Percentiles rank a stretch among this genome's conserved stretches.
Conservation (phyloP, 2,888 invertebrate species). For the Epiperipatus broadwayi region DNA sequence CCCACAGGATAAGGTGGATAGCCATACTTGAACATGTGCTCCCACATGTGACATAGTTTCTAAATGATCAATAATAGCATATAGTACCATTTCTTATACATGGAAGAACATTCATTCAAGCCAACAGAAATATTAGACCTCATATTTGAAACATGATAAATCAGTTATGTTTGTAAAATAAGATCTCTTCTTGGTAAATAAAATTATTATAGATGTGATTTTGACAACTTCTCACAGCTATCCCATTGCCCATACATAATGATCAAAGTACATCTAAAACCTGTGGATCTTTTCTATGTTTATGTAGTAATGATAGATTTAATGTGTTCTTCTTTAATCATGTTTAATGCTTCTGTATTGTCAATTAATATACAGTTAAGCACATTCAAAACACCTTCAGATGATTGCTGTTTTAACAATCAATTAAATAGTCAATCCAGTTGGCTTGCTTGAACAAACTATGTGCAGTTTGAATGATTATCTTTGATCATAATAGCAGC, state of each 20-base stretch:
- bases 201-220: constrained; percentile 97
- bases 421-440: constrained; percentile 97
- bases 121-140: constrained; percentile 96
- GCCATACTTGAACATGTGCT: constrained; percentile 81
- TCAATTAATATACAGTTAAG: constrained; percentile 97
- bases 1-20: constrained; percentile 88
- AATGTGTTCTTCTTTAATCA: constrained; percentile 98
- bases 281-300: constrained; percentile 95
- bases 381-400: constrained; percentile 96
- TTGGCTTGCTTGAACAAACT: constrained; percentile 94
- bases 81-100: constrained; percentile 99
- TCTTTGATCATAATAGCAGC: constrained; percentile 95
- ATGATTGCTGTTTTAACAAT: constrained; percentile 88
- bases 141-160: constrained; percentile 82
- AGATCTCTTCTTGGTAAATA: constrained; percentile 87
- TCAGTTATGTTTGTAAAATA: constrained; percentile 79
- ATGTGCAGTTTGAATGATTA: constrained; percentile 98
- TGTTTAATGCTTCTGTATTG: constrained; percentile 96
- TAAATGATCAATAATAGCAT: constrained; percentile 87
- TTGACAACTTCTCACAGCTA: constrained; percentile 92
- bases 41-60: constrained; percentile 76
- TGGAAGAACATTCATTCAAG: constrained; percentile 79
- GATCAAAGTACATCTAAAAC: constrained; percentile 89
- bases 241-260: constrained; percentile 95
- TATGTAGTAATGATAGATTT: constrained; percentile 97